A percentile compares a stretch with the other conserved stretches of the same genome.
Evolutionary conservation across 2,888 invertebrate species (phyloP).

Genomic region (Anaspis maculata): DNA sequence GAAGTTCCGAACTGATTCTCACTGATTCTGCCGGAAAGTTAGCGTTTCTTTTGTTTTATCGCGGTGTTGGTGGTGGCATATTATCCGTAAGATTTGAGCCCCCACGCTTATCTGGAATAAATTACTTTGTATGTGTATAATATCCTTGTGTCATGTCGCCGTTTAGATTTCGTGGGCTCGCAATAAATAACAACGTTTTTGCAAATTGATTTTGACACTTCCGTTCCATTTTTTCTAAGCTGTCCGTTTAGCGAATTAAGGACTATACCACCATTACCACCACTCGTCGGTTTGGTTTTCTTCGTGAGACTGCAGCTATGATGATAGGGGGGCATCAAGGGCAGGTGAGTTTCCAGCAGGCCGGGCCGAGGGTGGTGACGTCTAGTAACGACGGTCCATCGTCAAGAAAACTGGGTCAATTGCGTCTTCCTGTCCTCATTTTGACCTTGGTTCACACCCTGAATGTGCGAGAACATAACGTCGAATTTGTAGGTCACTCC

Average conservation of each 20-base stretch:
- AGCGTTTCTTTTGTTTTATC: constrained; percentile 28
- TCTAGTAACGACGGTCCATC: too few species aligned
- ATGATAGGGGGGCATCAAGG: too few species aligned
- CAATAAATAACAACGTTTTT: constrained; percentile 26
- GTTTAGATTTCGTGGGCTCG: constrained; percentile 2
- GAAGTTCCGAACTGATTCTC: too few species aligned
- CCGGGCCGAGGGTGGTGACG: too few species aligned
- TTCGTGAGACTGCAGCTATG: too few species aligned
- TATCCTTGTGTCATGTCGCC: constrained; percentile 11
- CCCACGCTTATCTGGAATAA: constrained; percentile 22
- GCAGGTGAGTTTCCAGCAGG: too few species aligned
- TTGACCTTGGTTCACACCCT: constrained; percentile 14
- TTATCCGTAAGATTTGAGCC: constrained; percentile 21
- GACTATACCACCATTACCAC: neutral
- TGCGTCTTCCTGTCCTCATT: constrained; percentile 16
- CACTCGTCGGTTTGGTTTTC: constrained; percentile 4
- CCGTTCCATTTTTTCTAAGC: constrained; percentile 26
- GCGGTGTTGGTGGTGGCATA: constrained; percentile 14
- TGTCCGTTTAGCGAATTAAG: neutral
- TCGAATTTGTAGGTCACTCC: too few species aligned
- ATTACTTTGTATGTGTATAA: constrained; percentile 4
- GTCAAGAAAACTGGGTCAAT: constrained; percentile 17
- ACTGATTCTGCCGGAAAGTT: constrained; percentile 7
- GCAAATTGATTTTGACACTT: constrained; percentile 26
- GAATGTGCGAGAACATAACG: too few species aligned